Evolutionary conservation across 2,113 vertebrate species (phyloP), one percentile per base, ranked within the genome.

Genomic region (Pseudorectes ferrugineus): DNA sequence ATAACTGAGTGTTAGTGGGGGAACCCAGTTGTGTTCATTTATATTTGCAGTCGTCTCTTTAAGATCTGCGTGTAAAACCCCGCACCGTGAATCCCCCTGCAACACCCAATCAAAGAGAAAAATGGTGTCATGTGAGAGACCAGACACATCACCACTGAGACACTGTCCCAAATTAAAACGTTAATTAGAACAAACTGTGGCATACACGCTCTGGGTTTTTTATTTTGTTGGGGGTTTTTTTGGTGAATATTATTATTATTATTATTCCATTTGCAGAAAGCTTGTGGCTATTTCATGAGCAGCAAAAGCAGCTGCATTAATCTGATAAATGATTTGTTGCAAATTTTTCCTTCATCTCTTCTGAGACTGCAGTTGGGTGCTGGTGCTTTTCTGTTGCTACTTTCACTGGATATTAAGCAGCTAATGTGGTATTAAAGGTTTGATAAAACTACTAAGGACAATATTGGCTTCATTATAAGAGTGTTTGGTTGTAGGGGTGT

Each of bases 361-460:
- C 79, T 76, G 78, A 68, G 79, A 63, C 81, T 87, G 63, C 22
- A 74, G 82, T 74, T 85, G 84, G 71, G 66, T 81, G 75, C 62
- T 68, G 42, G 73, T 62, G 91, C 36, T 88, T 92, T 80, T 55
- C 61, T 29, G 51, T 96, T 83, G 58, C 89, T 91, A 48, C 85
- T 83, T 96, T 95, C 91, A 93, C 90, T 94, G 95, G 95, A 94
- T 97, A 95, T 96, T 97, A 96, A 96, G 76, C 93, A 96, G 86
- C 88, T 94, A 92, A 92, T 92, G 88, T 95, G 88, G 94, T 96
- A 95, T 96, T 97, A 95, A 96, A 93, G 78, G 65, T 62, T 96
- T 97, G 96, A 97, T 96, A 95, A 96, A 95, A 96, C 84, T 68
- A 92, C 38, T 62, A 12, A 59, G 36, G 63, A 83, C 74, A 89